phyloP scores from a whole-genome alignment of 2,888 invertebrate species.

The Adelognathus sp. region DNA sequence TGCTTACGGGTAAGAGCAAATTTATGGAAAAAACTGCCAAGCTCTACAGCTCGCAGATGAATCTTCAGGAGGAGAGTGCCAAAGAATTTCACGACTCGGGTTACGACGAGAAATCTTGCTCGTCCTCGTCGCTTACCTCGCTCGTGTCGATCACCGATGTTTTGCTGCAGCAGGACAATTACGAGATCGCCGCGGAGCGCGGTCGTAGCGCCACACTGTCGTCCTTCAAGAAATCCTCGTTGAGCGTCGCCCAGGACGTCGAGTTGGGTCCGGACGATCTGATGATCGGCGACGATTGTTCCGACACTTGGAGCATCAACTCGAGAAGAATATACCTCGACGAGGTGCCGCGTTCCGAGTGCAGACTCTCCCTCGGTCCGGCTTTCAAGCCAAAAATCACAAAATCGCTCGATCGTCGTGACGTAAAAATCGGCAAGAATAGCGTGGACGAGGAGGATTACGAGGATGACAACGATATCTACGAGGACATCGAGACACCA shows the following conservation, averaged over 20 bases:
- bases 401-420: not conserved
- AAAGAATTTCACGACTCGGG: constrained; percentile 67
- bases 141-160: constrained; percentile 61
- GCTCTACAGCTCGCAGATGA: constrained; percentile 58
- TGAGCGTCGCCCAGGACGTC: not conserved
- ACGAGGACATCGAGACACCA: no score
- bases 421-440: not conserved
- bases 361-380: constrained; percentile 65
- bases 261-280: constrained; percentile 10
- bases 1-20: constrained; percentile 59
- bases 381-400: constrained; percentile 45
- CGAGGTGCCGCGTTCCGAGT: constrained; percentile 65
- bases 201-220: constrained; percentile 42
- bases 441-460: not conserved
- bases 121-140: constrained; percentile 63
- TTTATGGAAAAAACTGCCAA: constrained; percentile 38
- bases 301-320: constrained; percentile 31
- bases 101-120: constrained; percentile 68
- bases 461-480: not conserved
- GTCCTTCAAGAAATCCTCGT: not conserved
- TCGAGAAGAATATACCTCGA: constrained; percentile 60
- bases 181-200: not conserved
- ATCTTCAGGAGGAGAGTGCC: constrained; percentile 58
- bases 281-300: constrained; percentile 20
- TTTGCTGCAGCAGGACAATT: constrained; percentile 26